Evolutionary conservation across 2,797 vertebrate genomes (phyloP).

Genomic region (Poecilia velifera): DNA sequence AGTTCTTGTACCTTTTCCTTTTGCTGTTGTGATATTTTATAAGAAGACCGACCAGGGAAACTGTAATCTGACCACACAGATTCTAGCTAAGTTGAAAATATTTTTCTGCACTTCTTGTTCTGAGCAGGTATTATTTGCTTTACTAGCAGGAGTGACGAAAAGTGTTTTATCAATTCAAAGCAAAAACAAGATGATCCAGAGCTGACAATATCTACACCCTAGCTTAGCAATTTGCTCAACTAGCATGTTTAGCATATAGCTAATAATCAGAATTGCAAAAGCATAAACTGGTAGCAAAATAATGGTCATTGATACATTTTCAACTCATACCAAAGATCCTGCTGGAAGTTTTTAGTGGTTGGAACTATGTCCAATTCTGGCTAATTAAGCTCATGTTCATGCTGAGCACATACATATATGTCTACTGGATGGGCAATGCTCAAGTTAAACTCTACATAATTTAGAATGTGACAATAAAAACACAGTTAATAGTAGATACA

Average conservation of each 20-base stretch:
- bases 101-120: background rate
- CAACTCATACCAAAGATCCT: background rate
- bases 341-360: background rate
- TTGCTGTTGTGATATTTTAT: slow-evolving; percentile 4
- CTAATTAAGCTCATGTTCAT: background rate
- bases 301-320: background rate
- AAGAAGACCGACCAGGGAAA: background rate
- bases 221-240: background rate
- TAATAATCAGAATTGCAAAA: background rate
- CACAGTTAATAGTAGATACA: background rate
- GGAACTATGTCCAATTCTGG: background rate
- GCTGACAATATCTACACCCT: background rate
- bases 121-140: background rate
- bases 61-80: background rate
- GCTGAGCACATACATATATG: background rate
- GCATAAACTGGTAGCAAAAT: background rate
- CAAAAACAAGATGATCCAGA: background rate
- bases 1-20: slow-evolving; percentile 35
- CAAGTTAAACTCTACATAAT: background rate
- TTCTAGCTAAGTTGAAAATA: background rate
- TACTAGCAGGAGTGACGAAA: background rate
- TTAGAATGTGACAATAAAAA: background rate
- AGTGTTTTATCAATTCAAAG: background rate
- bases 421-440: background rate
- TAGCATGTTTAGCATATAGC: background rate